Base-by-base conservation (phyloP, 2,888 invertebrate genomes). In the Drosophila emarginata region DNA sequence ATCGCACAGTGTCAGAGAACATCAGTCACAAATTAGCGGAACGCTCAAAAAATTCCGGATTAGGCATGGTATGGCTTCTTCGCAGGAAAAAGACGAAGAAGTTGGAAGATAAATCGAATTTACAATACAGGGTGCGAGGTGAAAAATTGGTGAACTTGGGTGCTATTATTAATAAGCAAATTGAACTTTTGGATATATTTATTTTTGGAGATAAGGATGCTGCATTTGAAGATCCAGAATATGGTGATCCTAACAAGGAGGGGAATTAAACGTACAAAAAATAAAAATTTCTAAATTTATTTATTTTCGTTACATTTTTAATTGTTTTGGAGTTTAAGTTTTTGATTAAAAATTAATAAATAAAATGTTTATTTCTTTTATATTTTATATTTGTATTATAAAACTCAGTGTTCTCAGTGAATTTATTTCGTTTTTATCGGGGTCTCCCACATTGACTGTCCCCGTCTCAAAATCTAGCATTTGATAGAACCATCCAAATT, bases 1-100 rank as follows among this genome's bases (percentile, higher is more conserved):
- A 69, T 4, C 70, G 69, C 0, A 83, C 77, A 2, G 79, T 88
- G 4, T 39, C 50, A 0, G 72, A 78, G 52, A 72, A 80, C 56
- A 72, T 89, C 3, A 32, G 62, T 6, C 6, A 14, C 0, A 18
- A 57, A 4, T 28, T 87, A 12, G 62, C 66, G 0, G n/a, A 11
- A 7, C 12, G 56, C 0, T 5, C 1, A 18, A 40, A 52, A 12
- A 5, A 5, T 6, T 4, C 21, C 6, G 12, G 6, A 50, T 0
- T 0, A 4, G 5, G 1, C 45, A 40, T 61, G 54, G 7, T 0
- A 0, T 5, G 1, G 36, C 2, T 23, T 12, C 14, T 36, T 15
- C 52, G 23, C 1, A 11, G 61, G 6, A 11, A 2, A 4, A 2
- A 7, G 0, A 18, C 2, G 23, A 21, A 37, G 9, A 12, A 32